phyloP scores from a whole-genome alignment of 37 sponge, comb jelly and placozoan species.

The Beroe ovata region DNA sequence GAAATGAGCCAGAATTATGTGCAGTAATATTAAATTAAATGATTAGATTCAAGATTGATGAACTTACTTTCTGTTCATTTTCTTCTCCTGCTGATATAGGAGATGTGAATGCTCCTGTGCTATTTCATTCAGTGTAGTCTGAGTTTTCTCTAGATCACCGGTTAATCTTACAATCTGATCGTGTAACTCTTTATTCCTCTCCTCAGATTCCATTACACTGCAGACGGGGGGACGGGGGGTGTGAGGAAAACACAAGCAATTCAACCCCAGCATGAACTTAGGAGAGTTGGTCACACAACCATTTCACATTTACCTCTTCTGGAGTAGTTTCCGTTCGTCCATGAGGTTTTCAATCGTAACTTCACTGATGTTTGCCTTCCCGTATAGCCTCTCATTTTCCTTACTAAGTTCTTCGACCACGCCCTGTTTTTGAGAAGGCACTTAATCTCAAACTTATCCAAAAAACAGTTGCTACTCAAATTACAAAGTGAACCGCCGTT shows the following conservation, averaged over 20 bases:
- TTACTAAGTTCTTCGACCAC: slow-evolving; percentile 50
- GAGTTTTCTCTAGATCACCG: slow-evolving; percentile 22
- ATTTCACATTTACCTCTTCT: slow-evolving; percentile 31
- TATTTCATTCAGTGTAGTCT: slow-evolving; percentile 58
- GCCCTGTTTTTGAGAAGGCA: slow-evolving; percentile 17
- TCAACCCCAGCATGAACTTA: too few species aligned
- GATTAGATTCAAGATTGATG: too few species aligned
- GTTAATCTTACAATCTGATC: not conserved
- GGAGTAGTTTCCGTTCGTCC: slow-evolving; percentile 53
- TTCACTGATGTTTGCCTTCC: slow-evolving; percentile 32
- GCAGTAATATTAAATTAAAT: too few species aligned
- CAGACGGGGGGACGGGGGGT: too few species aligned
- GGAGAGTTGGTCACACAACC: too few species aligned
- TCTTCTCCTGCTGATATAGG: slow-evolving; percentile 30
- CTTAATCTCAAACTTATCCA: too few species aligned
- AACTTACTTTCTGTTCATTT: slow-evolving; percentile 57
- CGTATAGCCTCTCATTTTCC: slow-evolving; percentile 34
- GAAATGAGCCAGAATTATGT: too few species aligned
- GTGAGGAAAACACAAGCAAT: too few species aligned
- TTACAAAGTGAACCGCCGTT: too few species aligned
- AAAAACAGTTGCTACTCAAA: too few species aligned
- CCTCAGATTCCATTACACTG: slow-evolving; percentile 49
- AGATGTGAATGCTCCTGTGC: slow-evolving; percentile 64
- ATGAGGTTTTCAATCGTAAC: slow-evolving; percentile 51
- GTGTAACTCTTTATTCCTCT: not conserved